Evolutionary conservation across 1,140 invertebrate species (phyloP), one percentile per base, ranked within the genome.

Genomic region (Pseudomyrmex pallidus): DNA sequence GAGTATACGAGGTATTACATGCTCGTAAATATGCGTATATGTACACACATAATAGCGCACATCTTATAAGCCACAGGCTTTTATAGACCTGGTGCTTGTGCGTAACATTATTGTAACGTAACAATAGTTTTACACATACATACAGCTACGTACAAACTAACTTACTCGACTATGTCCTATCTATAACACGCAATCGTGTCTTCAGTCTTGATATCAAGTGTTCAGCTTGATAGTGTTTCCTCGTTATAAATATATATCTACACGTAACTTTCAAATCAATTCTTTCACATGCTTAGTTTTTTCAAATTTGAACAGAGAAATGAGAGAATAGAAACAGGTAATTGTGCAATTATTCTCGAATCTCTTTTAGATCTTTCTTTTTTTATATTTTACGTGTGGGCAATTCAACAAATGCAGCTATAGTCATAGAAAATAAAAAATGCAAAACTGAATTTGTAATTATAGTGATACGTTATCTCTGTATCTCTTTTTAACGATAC

Each of bases 141-240:
- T 56, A 17, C 56, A 22, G 48, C 12, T 68, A 50, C 35, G 1
- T 35, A 35, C 5, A 1, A 25, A 4, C 35, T 13, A 20, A 54
- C 25, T 64, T 76, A 57, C 7, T 70, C 67, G 9, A 15, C 15
- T 78, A 70, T 2, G 20, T 64, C 17, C 66, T 76, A 76, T n/a
- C n/a, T 35, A 66, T 35, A 66, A 63, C 57, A 17, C 7, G 35
- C 12, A 54, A 78, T 59, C 8, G 4, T 17, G 5, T 68, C 57
- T 48, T 78, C 76, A 80, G 76, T 80, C 66, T 80, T 61, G 50
- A 12, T n/a, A 67, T 46, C 13, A 56, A 68, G 50, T 35, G 54
- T 17, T 50, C 35, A 66, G 63, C 63, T 35, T 52, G n/a, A 17
- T 2, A 46, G 1, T 7, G 10, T 63, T 63, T 7, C 0, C 46